Conservation (phyloP, 2,888 invertebrate genomes). For the Euclidia mi region DNA sequence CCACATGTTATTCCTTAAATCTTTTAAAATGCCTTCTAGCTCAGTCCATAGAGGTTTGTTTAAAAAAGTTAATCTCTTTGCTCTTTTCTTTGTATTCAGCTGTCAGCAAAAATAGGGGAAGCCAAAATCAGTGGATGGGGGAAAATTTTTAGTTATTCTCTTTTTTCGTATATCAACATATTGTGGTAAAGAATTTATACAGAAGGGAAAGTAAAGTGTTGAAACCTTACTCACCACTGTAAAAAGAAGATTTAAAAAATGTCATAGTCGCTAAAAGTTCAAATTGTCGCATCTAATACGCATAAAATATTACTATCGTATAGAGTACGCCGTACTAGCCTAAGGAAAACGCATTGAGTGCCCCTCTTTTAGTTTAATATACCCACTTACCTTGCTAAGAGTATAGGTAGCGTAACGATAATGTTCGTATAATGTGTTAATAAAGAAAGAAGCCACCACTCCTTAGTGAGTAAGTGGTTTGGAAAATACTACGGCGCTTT, state of each 20-base stretch:
- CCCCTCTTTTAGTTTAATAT: constrained; percentile 35
- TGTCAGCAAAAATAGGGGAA: constrained; percentile 15
- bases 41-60: constrained; percentile 41
- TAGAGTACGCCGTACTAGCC: neutral
- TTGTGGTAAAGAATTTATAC: too few relatives aligned
- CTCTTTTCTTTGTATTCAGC: constrained; percentile 22
- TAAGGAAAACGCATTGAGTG: constrained; percentile 16
- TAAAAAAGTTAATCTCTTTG: constrained; percentile 42
- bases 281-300: too few relatives aligned
- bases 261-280: too few relatives aligned
- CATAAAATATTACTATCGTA: too few relatives aligned
- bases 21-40: constrained; percentile 38
- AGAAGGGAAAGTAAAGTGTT: too few relatives aligned
- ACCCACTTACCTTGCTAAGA: constrained; percentile 25
- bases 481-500: constrained; percentile 37
- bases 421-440: constrained; percentile 24
- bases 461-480: constrained; percentile 44
- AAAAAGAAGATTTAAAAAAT: too few relatives aligned
- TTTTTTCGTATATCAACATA: too few relatives aligned
- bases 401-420: constrained; percentile 15
- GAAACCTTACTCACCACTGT: too few relatives aligned
- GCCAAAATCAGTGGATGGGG: neutral
- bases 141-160: neutral
- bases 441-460: constrained; percentile 27
- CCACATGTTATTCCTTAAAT: constrained; percentile 35